A percentile compares a stretch with the other conserved stretches of the same genome.
These are phyloP conservation scores for Sarcophaga caerulescens DNA, from an alignment of 2,888 invertebrate species.

Conservation along the genomic window DNA sequence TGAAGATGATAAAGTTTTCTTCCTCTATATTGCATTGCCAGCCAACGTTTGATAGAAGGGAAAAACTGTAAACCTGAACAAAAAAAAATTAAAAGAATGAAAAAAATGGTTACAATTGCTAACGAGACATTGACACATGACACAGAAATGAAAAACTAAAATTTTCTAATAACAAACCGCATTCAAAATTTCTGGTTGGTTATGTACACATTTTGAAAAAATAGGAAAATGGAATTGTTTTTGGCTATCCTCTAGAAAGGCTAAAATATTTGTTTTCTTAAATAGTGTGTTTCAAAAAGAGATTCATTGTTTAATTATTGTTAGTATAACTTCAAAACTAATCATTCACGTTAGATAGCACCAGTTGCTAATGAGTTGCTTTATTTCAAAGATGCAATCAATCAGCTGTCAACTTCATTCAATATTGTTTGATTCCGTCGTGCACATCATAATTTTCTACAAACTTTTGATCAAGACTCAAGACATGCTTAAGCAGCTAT, in stretches of 20 bases:
- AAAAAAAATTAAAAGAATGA: not conserved
- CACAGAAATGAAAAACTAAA: constrained; percentile 37
- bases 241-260: not conserved
- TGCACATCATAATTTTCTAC: too few relatives aligned
- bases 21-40: constrained; percentile 14
- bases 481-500: too few relatives aligned
- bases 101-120: constrained; percentile 31
- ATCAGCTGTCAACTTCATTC: too few relatives aligned
- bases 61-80: not conserved
- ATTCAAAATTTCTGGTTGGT: constrained; percentile 33
- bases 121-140: constrained; percentile 63
- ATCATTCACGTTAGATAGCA: too few relatives aligned
- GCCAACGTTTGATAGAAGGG: not conserved
- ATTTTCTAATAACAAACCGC: constrained; percentile 37
- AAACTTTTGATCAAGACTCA: too few relatives aligned
- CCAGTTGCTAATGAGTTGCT: too few relatives aligned
- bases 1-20: constrained; percentile 39
- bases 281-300: not conserved
- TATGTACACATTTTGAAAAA: constrained; percentile 17
- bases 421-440: too few relatives aligned
- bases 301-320: too few relatives aligned
- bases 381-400: too few relatives aligned
- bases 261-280: not conserved
- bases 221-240: too few relatives aligned
- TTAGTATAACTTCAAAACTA: too few relatives aligned